Evolutionary conservation across 2,888 invertebrate species (phyloP), one percentile per base, ranked within the genome.

Genomic region (Ctena decussata): DNA sequence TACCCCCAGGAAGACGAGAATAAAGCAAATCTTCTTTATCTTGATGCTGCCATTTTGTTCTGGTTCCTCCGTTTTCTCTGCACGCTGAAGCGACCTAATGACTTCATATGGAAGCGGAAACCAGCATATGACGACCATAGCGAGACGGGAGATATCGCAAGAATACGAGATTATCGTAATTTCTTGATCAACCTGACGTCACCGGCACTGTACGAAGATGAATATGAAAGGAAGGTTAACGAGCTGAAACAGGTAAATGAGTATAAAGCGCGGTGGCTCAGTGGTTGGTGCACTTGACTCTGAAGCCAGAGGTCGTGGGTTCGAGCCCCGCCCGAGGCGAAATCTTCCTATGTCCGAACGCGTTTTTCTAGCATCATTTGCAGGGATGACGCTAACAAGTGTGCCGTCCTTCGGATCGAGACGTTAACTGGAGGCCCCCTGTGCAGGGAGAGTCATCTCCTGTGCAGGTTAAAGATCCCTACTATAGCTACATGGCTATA

Each of bases 61-160:
- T 89, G 86, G 86, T 83, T 89, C 81, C 82, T 89, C 18, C 82
- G 89, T 21, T 86, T 60, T 46, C 84, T 89, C 30, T 89, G 89
- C 70, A 76, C 75, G 11, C 73, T 85, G 3, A 85, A 85, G 77
- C 86, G 86, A n/a, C 86, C 86, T 3, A 89, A 89, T 41, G 89
- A 89, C 65, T 89, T 89, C 57, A 84, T 89, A 35, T 89, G 89
- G 89, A 86, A 86, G 65, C 84, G 89, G 77, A 86, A 86, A 81
- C 89, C 89, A 78, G 72, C 86, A n/a, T 12, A 73, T 11, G 85
- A 86, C 37, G 89, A 89, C 41, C 32, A 86, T 6, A 86, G 84
- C 11, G 89, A 89, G 60, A 85, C 89, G 5, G 89, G 83, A 49
- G 86, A 89, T 71, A 81, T 86, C 32, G 86, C 86, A 15, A 69